Percentiles rank a stretch among this genome's conserved stretches.
Conservation (phyloP, 2,113 vertebrate species). For the Stigmatopora argus region DNA sequence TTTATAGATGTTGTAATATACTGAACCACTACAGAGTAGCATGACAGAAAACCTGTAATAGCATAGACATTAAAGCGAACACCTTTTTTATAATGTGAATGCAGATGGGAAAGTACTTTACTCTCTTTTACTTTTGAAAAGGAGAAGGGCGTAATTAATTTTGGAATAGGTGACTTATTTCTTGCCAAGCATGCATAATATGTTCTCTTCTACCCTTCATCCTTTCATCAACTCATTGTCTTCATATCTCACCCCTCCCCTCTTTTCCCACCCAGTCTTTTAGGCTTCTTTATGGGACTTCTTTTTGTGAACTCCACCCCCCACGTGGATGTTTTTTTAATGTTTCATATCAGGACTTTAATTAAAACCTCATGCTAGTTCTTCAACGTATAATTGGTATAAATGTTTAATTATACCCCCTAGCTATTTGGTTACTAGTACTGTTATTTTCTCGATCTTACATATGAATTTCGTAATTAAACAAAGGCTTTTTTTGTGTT, state of each 20-base stretch:
- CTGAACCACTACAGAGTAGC: slow-evolving; percentile 56
- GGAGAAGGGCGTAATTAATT: slow-evolving; percentile 68
- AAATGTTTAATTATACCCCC: slow-evolving; percentile 3
- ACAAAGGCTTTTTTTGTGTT: background rate
- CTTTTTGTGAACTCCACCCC: background rate
- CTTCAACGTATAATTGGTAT: background rate
- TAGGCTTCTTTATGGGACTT: slow-evolving; percentile 2
- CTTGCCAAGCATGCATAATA: slow-evolving; percentile 69
- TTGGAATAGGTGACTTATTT: slow-evolving; percentile 73
- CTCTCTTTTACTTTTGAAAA: slow-evolving; percentile 60
- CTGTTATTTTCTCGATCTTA: background rate
- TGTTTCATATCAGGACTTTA: background rate
- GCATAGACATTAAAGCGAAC: slow-evolving; percentile 71
- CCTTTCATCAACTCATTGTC: slow-evolving; percentile 31
- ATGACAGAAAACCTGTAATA: slow-evolving; percentile 68
- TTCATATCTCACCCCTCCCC: slow-evolving; percentile 51
- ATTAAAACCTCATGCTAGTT: slow-evolving; percentile 1
- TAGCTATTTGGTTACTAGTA: background rate
- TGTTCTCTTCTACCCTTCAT: slow-evolving; percentile 44
- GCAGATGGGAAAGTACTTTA: slow-evolving; percentile 64
- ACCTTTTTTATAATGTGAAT: slow-evolving; percentile 67
- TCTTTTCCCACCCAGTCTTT: slow-evolving; percentile 50
- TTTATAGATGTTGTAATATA: slow-evolving; percentile 74
- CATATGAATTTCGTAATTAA: slow-evolving; percentile 4
- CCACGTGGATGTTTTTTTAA: background rate